phyloP scores from a whole-genome alignment of 64 coral and sea anemone genomes.

The Montipora foliosa region DNA sequence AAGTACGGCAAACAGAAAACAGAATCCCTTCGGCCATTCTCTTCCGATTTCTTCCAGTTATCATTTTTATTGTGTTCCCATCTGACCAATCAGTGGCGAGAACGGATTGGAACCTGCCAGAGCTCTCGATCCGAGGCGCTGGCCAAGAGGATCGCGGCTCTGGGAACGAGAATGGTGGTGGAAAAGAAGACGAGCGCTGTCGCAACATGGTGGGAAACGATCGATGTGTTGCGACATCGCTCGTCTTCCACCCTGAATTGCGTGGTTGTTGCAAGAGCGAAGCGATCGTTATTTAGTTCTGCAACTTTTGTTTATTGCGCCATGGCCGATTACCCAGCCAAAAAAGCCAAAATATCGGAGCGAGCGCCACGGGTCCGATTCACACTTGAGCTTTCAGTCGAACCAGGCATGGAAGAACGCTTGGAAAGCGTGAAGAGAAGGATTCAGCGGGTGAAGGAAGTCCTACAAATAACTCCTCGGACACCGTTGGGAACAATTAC shows the following conservation, averaged over 20 bases:
- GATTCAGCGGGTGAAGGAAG: conserved; percentile 8
- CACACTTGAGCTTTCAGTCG: conserved; percentile 5
- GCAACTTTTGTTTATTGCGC: too few species aligned
- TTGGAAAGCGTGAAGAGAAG: conserved; percentile 1
- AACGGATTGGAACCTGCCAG: too few species aligned
- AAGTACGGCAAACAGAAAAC: too few species aligned
- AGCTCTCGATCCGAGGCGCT: too few species aligned
- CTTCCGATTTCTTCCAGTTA: too few species aligned
- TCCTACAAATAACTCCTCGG: neutral
- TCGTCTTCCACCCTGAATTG: neutral
- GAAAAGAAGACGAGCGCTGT: neutral
- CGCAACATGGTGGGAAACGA: too few species aligned
- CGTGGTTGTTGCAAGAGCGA: neutral
- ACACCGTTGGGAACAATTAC: conserved; percentile 29
- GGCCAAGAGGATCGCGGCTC: too few species aligned
- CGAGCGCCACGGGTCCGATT: neutral
- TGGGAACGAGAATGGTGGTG: too few species aligned
- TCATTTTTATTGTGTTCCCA: too few species aligned
- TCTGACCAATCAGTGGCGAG: too few species aligned
- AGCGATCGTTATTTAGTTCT: too few species aligned
- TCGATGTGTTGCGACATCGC: neutral
- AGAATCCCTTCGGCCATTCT: too few species aligned
- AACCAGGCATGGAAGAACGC: conserved; percentile 51
- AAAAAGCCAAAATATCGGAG: neutral
- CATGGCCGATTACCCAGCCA: neutral